Evolutionary conservation across 2,113 vertebrate species (phyloP).

Genomic region (Eublepharis macularius): DNA sequence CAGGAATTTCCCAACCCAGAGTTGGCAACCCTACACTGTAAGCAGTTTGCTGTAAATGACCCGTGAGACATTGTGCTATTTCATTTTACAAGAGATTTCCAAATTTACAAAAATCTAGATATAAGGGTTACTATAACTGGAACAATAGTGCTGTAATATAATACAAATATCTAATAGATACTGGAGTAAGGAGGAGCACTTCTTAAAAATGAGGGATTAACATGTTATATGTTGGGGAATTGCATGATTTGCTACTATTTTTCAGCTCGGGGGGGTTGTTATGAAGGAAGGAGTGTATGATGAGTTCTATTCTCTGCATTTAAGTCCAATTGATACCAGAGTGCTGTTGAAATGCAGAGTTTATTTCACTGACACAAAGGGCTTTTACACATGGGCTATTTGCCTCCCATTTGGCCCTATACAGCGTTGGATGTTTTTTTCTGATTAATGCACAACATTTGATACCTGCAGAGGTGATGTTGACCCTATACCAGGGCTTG

Average conservation of each 20-base stretch:
- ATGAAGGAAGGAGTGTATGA: neutral
- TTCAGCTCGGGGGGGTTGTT: neutral
- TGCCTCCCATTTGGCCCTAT: no score
- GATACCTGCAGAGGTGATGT: no score
- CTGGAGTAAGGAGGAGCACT: neutral
- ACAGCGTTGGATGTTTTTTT: no score
- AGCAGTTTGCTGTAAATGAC: no score
- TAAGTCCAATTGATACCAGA: neutral
- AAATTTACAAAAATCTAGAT: no score
- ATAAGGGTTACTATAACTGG: neutral
- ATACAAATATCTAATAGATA: neutral
- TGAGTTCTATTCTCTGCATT: neutral
- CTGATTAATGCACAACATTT: no score
- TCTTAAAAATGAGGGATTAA: neutral
- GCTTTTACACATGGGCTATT: no score
- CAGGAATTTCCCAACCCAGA: no score
- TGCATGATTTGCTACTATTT: neutral
- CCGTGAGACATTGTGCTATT: no score
- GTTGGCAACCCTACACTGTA: no score
- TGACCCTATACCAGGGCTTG: no score
- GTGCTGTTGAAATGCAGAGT: neutral
- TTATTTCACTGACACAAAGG: neutral
- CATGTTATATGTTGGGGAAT: neutral
- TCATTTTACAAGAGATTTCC: no score
- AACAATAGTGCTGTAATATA: neutral